phyloP scores from a whole-genome alignment of 2,797 vertebrate genomes.

The Eupleurogrammus muticus region DNA sequence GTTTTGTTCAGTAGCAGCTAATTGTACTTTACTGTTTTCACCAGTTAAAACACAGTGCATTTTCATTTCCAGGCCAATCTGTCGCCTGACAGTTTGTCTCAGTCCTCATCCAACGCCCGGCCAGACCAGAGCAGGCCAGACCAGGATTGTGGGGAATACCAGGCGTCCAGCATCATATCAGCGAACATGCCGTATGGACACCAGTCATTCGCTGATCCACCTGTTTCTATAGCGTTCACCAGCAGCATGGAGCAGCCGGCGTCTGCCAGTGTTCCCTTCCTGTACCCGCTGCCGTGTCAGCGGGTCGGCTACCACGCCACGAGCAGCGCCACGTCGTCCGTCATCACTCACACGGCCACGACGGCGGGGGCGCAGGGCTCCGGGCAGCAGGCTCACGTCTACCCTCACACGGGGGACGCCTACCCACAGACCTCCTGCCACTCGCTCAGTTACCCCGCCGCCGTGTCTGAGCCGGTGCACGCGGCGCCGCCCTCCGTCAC shows the following conservation, averaged over 20 bases:
- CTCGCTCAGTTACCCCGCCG: slow-evolving; percentile 66
- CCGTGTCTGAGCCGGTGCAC: slow-evolving; percentile 48
- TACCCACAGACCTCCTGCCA: slow-evolving; percentile 66
- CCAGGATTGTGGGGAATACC: slow-evolving; percentile 81
- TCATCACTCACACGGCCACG: slow-evolving; percentile 81
- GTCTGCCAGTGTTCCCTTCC: slow-evolving; percentile 71
- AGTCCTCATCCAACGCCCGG: slow-evolving; percentile 61
- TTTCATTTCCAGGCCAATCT: slow-evolving; percentile 69
- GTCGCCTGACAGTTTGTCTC: slow-evolving; percentile 65
- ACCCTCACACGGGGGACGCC: slow-evolving; percentile 59
- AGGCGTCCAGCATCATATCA: slow-evolving; percentile 64
- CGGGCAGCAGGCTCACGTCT: slow-evolving; percentile 59
- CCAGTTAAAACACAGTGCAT: background rate
- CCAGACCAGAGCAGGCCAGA: slow-evolving; percentile 63
- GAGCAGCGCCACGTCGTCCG: slow-evolving; percentile 56
- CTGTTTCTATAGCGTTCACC: slow-evolving; percentile 53
- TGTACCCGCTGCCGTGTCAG: slow-evolving; percentile 71
- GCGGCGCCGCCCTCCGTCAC: slow-evolving; percentile 51
- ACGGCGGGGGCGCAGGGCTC: slow-evolving; percentile 52
- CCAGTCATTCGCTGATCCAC: slow-evolving; percentile 55
- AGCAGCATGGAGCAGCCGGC: slow-evolving; percentile 49
- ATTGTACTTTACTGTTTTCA: background rate
- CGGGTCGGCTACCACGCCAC: slow-evolving; percentile 82
- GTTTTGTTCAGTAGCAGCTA: background rate
- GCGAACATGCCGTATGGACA: slow-evolving; percentile 67